These are phyloP conservation scores for Neomorphus geoffroyi DNA, from an alignment of 2,797 vertebrate species.

Conservation along the genomic window DNA sequence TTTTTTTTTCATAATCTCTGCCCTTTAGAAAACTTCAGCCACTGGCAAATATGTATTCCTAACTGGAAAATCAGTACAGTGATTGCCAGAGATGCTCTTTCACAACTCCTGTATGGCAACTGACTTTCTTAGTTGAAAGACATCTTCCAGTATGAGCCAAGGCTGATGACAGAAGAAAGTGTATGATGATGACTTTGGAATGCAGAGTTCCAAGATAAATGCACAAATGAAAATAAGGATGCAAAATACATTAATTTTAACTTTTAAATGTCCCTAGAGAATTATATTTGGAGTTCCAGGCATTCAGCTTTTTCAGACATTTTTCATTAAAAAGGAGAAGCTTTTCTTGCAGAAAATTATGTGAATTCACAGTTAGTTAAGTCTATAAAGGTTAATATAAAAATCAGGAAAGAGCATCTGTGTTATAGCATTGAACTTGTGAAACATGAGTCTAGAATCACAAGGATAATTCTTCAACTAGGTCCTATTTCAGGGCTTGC, in stretches of 20 bases:
- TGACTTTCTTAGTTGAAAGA: not conserved
- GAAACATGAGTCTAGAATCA: not conserved
- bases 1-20: not conserved
- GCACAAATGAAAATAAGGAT: not conserved
- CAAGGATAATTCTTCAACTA: not conserved
- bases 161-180: not conserved
- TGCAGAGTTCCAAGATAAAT: not conserved
- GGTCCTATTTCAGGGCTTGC: not conserved
- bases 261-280: not conserved
- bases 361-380: not conserved
- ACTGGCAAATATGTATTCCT: not conserved
- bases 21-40: not conserved
- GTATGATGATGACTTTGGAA: not conserved
- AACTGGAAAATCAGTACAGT: not conserved
- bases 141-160: not conserved
- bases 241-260: not conserved
- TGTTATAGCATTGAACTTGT: not conserved
- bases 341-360: not conserved
- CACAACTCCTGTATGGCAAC: not conserved
- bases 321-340: not conserved
- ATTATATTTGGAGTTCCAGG: not conserved
- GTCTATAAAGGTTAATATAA: not conserved
- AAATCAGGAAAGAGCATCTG: not conserved
- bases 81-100: not conserved
- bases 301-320: not conserved